These are phyloP conservation scores for Pantelozetes paolii DNA, from an alignment of 2,888 invertebrate species.

Conservation along the genomic window DNA sequence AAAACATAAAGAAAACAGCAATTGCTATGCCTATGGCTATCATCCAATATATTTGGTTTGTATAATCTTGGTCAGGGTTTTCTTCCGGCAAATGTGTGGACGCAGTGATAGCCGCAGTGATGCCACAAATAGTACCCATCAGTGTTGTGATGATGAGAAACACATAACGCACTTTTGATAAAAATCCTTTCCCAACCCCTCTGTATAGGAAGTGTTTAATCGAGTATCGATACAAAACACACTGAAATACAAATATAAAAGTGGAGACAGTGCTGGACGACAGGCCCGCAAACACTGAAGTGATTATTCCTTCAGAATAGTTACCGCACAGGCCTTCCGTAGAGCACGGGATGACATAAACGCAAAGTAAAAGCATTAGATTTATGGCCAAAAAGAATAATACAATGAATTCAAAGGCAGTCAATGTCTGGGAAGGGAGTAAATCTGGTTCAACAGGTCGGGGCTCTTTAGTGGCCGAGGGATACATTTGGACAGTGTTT, in stretches of 20 bases:
- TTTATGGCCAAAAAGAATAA: conserved; percentile 18
- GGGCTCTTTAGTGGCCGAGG: neutral
- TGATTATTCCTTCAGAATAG: neutral
- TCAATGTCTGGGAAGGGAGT: neutral
- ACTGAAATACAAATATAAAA: neutral
- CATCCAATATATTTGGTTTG: conserved; percentile 8
- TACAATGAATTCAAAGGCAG: neutral
- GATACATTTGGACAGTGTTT: neutral
- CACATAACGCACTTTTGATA: neutral
- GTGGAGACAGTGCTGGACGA: neutral
- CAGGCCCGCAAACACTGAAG: too few relatives aligned
- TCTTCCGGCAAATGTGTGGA: neutral
- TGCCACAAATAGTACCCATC: neutral
- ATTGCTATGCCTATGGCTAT: neutral
- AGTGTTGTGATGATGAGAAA: neutral
- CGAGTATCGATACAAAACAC: neutral
- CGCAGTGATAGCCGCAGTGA: too few relatives aligned
- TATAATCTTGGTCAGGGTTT: neutral
- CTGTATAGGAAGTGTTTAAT: neutral
- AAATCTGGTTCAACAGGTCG: neutral
- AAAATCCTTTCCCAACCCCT: neutral
- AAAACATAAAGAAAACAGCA: neutral
- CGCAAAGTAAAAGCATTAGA: neutral
- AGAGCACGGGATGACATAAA: neutral
- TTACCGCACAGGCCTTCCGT: neutral